Conservation (phyloP, 30 jellyfish, hydroid and myxozoan species). For the Rhopilema esculentum region DNA sequence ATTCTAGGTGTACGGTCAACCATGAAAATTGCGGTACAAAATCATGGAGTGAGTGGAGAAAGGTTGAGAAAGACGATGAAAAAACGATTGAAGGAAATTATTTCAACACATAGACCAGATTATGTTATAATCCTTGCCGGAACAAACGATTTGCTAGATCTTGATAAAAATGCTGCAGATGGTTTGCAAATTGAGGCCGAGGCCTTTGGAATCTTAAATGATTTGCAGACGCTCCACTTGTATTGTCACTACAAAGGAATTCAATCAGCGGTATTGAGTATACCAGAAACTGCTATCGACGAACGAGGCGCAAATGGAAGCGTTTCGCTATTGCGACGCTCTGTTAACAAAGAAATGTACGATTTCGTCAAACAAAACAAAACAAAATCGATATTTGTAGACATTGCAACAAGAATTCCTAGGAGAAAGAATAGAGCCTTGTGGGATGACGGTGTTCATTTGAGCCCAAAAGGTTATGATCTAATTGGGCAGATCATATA, state of each 20-base stretch:
- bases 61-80: slow-evolving; percentile 56
- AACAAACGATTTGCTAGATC: slow-evolving; percentile 74
- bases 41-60: slow-evolving; percentile 84
- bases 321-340: slow-evolving; percentile 29
- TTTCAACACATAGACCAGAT: slow-evolving; percentile 17
- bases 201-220: slow-evolving; percentile 13
- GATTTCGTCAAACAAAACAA: slow-evolving; percentile 27
- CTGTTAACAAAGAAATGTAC: slow-evolving; percentile 36
- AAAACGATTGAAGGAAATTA: slow-evolving; percentile 29
- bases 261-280: slow-evolving; percentile 74
- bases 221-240: slow-evolving; percentile 49
- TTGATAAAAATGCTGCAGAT: slow-evolving; percentile 32
- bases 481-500: slow-evolving; percentile 61
- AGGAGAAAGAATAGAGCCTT: slow-evolving; percentile 19
- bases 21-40: slow-evolving; percentile 39
- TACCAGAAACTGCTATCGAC: slow-evolving; percentile 78
- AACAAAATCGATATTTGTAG: slow-evolving; percentile 36
- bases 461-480: slow-evolving; percentile 81
- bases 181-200: not conserved
- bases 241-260: slow-evolving; percentile 67
- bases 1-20: not conserved
- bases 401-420: slow-evolving; percentile 42
- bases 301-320: slow-evolving; percentile 16
- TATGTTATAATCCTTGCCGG: slow-evolving; percentile 76
- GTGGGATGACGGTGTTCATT: slow-evolving; percentile 93